These are phyloP conservation scores for Xiphophorus maculatus DNA, from an alignment of 2,113 vertebrate species.

Conservation along the genomic window DNA sequence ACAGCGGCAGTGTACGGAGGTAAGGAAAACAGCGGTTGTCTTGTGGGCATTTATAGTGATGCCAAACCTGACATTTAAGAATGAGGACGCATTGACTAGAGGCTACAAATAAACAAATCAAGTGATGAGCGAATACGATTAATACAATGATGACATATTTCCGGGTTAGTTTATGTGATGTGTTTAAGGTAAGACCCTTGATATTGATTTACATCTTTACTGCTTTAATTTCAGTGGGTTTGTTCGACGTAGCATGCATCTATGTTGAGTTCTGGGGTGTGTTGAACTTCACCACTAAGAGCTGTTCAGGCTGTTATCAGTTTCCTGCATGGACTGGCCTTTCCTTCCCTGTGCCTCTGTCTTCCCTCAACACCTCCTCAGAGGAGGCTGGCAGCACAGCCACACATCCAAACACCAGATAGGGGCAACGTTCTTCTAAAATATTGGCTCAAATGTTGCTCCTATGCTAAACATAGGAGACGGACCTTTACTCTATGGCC, in stretches of 20 bases:
- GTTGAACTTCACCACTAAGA: constrained; percentile 46
- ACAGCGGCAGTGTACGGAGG: constrained; percentile 69
- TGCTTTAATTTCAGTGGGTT: neutral
- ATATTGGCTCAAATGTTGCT: constrained; percentile 20
- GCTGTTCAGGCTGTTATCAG: constrained; percentile 67
- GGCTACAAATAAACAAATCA: constrained; percentile 2
- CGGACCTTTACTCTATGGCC: neutral
- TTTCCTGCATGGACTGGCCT: constrained; percentile 71
- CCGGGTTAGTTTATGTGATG: constrained; percentile 1
- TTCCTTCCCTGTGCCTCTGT: constrained; percentile 70
- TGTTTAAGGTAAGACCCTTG: neutral
- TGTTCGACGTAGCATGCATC: constrained; percentile 17
- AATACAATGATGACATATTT: constrained; percentile 44
- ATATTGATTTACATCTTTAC: neutral
- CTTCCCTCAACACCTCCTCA: constrained; percentile 61
- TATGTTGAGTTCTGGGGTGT: constrained; percentile 39
- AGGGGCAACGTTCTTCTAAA: constrained; percentile 48
- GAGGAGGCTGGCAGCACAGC: constrained; percentile 34
- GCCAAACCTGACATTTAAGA: neutral
- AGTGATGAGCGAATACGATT: constrained; percentile 13
- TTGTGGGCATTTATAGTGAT: neutral
- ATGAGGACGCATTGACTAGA: neutral
- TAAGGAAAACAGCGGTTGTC: constrained; percentile 47
- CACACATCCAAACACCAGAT: constrained; percentile 19
- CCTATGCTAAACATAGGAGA: constrained; percentile 18